These are phyloP conservation scores for Ceryle rudis DNA, from an alignment of 2,797 vertebrate genomes.

Conservation along the genomic window DNA sequence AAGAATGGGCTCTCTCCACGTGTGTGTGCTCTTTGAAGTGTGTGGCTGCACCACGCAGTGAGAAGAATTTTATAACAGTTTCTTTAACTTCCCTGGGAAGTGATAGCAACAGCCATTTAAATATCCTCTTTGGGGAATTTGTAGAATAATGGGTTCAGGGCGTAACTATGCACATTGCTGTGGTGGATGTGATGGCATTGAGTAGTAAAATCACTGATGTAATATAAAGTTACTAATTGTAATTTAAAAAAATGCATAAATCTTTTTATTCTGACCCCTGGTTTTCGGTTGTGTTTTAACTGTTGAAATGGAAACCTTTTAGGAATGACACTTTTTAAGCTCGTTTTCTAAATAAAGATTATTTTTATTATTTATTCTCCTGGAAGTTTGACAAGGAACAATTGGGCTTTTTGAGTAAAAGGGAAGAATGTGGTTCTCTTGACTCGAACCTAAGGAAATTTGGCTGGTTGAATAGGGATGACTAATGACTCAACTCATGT, in stretches of 20 bases:
- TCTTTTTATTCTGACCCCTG: not conserved
- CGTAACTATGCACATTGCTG: not conserved
- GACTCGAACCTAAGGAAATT: constrained; percentile 18
- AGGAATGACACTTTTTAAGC: not conserved
- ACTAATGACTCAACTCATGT: not conserved
- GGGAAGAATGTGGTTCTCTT: constrained; percentile 48
- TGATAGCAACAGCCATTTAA: not conserved
- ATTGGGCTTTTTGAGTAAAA: constrained; percentile 39
- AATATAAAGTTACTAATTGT: not conserved
- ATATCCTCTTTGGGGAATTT: not conserved
- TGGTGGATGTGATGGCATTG: not conserved
- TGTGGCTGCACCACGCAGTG: not conserved
- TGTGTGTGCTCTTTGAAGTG: not conserved
- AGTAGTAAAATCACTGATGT: not conserved
- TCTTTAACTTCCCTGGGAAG: not conserved
- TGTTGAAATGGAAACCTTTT: constrained; percentile 1
- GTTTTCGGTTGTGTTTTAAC: not conserved
- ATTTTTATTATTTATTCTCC: constrained; percentile 23
- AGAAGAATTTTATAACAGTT: not conserved
- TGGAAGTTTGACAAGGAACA: constrained; percentile 37
- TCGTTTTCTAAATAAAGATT: not conserved
- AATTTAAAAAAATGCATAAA: not conserved
- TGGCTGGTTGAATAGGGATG: constrained; percentile 33
- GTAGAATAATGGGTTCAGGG: not conserved
- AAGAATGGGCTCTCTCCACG: not conserved